These are phyloP conservation scores for Xerus rutilus DNA, from an alignment of 2,797 vertebrate species.

Conservation along the genomic window DNA sequence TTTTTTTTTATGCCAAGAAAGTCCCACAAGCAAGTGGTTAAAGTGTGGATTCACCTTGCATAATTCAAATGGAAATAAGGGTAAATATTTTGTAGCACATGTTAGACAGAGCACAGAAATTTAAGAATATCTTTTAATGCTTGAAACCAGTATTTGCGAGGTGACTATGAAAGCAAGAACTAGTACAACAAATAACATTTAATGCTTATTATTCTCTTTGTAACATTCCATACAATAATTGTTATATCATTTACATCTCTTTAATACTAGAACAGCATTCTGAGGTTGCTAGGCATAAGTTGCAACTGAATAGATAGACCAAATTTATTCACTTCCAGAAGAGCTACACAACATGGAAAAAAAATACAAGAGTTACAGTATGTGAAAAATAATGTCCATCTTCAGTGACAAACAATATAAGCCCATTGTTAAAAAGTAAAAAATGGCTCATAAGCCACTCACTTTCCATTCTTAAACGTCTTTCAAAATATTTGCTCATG, in stretches of 20 bases:
- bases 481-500: constrained; percentile 16
- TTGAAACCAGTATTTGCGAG: constrained; percentile 25
- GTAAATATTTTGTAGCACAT: not conserved
- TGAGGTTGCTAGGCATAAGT: constrained; percentile 70
- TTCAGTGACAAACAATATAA: constrained; percentile 59
- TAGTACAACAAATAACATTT: constrained; percentile 71
- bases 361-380: not conserved
- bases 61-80: not conserved
- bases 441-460: not conserved
- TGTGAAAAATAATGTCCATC: not conserved
- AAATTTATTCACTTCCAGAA: constrained; percentile 62
- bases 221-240: constrained; percentile 70
- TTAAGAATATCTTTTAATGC: constrained; percentile 61
- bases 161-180: not conserved
- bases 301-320: constrained; percentile 66
- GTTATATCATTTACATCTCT: constrained; percentile 80
- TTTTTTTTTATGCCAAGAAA: not conserved
- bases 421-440: constrained; percentile 51
- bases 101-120: not conserved
- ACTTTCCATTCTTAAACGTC: constrained; percentile 21
- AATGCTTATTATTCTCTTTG: constrained; percentile 59
- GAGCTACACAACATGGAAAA: constrained; percentile 52
- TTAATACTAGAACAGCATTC: constrained; percentile 74
- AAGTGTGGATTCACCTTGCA: not conserved
- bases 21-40: not conserved